These are phyloP conservation scores for Dicrurus megarhynchus DNA, from an alignment of 2,113 vertebrate genomes.

Conservation along the genomic window DNA sequence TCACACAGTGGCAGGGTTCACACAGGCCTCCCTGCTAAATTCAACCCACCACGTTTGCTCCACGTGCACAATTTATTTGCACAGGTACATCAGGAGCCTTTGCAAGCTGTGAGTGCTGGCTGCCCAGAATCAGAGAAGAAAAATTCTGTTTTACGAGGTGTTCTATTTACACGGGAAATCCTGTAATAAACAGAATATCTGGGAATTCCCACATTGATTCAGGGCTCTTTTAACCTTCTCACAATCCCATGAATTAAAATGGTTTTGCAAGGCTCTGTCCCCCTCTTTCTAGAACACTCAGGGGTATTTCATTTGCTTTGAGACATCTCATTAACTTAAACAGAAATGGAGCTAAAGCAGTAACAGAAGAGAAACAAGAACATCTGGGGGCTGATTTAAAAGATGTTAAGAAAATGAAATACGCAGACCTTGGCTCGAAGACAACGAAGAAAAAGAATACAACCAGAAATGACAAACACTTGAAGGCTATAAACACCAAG, in stretches of 20 bases:
- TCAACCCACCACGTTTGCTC: neutral
- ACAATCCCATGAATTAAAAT: neutral
- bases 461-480: slow-evolving; percentile 31
- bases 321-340: slow-evolving; percentile 11
- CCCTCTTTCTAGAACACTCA: neutral
- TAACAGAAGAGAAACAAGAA: slow-evolving; percentile 26
- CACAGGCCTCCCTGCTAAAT: neutral
- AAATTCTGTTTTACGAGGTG: neutral
- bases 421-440: neutral
- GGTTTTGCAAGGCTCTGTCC: neutral
- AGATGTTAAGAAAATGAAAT: neutral
- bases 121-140: neutral
- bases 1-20: neutral
- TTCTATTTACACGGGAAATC: neutral
- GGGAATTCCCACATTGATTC: neutral
- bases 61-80: neutral
- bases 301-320: neutral
- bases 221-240: neutral
- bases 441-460: neutral
- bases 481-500: slow-evolving; percentile 33
- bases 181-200: neutral
- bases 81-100: neutral
- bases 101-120: neutral
- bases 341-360: neutral
- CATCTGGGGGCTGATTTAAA: neutral